phyloP scores from a whole-genome alignment of 2,888 invertebrate genomes.

The Eutolmus rufibarbis region DNA sequence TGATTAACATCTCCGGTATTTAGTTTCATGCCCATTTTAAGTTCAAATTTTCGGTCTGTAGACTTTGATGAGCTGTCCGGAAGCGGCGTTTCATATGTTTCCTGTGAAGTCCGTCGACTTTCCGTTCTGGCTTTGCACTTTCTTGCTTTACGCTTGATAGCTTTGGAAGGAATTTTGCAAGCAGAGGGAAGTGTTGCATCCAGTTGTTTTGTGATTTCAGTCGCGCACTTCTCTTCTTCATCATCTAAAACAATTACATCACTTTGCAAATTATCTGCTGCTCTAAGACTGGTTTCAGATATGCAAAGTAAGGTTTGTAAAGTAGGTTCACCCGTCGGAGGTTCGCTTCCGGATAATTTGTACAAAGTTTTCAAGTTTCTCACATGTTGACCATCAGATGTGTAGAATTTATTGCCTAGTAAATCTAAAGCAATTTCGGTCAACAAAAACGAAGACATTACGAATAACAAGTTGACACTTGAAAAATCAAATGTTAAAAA shows the following conservation, averaged over 20 bases:
- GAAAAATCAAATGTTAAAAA: too few species aligned
- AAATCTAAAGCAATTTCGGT: constrained; percentile 25
- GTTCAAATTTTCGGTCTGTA: not conserved
- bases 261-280: not conserved
- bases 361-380: not conserved
- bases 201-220: not conserved
- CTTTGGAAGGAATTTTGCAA: not conserved
- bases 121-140: too few species aligned
- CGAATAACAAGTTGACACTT: too few species aligned
- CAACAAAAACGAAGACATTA: constrained; percentile 4
- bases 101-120: not conserved
- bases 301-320: not conserved
- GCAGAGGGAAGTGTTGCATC: not conserved
- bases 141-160: not conserved
- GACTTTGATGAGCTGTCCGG: not conserved
- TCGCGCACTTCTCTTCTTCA: not conserved
- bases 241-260: not conserved
- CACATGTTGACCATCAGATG: not conserved
- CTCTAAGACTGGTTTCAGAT: not conserved
- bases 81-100: not conserved
- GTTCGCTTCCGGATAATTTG: not conserved
- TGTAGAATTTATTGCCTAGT: constrained; percentile 15
- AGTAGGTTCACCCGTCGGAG: not conserved
- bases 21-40: not conserved
- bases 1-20: not conserved